Evolutionary conservation across 2,113 vertebrate genomes (phyloP).

Genomic region (Lagopus leucura): DNA sequence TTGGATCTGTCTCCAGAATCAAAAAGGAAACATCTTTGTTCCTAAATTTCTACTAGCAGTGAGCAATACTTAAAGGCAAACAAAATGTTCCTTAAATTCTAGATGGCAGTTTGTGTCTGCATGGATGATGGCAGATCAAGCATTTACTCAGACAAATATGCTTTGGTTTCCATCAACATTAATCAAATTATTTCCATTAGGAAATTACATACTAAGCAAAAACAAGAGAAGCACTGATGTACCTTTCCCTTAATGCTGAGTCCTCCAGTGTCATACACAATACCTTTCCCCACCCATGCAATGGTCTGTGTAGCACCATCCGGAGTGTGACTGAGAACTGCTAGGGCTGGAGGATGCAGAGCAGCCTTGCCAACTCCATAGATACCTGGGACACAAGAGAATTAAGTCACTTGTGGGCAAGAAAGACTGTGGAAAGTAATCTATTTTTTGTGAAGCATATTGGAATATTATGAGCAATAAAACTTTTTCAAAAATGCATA

Average conservation of each 20-base stretch:
- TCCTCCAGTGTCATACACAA: slow-evolving; percentile 97
- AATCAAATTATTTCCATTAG: not conserved
- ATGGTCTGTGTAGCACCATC: slow-evolving; percentile 96
- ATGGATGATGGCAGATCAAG: not conserved
- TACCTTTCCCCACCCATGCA: slow-evolving; percentile 98
- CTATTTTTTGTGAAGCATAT: not conserved
- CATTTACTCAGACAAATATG: not conserved
- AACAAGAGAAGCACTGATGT: not conserved
- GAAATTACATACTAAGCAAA: not conserved
- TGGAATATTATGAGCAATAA: not conserved
- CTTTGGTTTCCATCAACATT: not conserved
- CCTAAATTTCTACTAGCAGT: not conserved
- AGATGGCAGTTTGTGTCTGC: not conserved
- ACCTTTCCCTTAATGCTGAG: slow-evolving; percentile 99
- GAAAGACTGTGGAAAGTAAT: not conserved
- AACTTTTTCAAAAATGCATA: not conserved
- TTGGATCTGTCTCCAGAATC: not conserved
- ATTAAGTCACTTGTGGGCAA: not conserved
- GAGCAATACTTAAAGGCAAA: not conserved
- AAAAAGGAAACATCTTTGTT: not conserved
- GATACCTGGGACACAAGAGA: slow-evolving; percentile 81
- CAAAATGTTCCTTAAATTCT: not conserved
- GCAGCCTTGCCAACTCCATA: slow-evolving; percentile 97
- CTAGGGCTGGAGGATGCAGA: slow-evolving; percentile 90
- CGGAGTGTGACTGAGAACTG: slow-evolving; percentile 92